These are phyloP conservation scores for Lepidostoma basale DNA, from an alignment of 1,140 invertebrate species.

Conservation along the genomic window DNA sequence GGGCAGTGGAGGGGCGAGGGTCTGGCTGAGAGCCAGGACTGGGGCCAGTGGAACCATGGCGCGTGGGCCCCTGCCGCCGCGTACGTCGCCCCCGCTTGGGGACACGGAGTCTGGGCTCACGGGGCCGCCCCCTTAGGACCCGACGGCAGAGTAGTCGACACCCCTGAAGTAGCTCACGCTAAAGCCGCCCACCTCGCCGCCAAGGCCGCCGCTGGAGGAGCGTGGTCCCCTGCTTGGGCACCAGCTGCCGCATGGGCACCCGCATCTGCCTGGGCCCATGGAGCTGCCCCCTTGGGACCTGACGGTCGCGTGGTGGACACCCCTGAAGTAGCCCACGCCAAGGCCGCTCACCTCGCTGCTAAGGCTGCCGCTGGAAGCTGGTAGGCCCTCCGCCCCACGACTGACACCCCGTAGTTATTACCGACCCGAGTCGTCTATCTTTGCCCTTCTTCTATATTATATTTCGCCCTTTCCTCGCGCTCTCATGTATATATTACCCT, in stretches of 20 bases:
- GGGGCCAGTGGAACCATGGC: conserved; percentile 1
- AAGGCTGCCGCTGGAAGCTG: conserved; percentile 45
- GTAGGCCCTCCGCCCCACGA: background rate
- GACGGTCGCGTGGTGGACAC: conserved; percentile 48
- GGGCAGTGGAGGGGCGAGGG: conserved; percentile 27
- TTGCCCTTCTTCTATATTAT: no score
- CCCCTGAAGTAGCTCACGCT: conserved; percentile 57
- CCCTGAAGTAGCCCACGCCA: conserved; percentile 54
- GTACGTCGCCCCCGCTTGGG: background rate
- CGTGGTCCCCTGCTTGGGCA: conserved; percentile 46
- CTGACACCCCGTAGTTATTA: background rate
- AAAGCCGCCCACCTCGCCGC: conserved; percentile 56
- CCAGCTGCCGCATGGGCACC: conserved; percentile 50
- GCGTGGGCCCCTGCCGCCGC: background rate
- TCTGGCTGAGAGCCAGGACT: conserved; percentile 12
- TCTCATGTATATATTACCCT: no score
- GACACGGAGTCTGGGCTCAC: background rate
- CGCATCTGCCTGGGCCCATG: conserved; percentile 23
- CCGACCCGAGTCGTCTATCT: no score
- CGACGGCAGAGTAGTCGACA: conserved; percentile 54
- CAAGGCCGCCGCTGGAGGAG: conserved; percentile 19
- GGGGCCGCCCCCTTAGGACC: conserved; percentile 48
- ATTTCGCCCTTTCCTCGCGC: no score
- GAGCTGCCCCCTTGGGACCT: conserved; percentile 47
- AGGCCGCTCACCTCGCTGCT: conserved; percentile 53